Percentiles rank a stretch among this genome's conserved stretches.
phyloP scores from a whole-genome alignment of 2,888 invertebrate species.

The Ramazzottius varieornatus region DNA sequence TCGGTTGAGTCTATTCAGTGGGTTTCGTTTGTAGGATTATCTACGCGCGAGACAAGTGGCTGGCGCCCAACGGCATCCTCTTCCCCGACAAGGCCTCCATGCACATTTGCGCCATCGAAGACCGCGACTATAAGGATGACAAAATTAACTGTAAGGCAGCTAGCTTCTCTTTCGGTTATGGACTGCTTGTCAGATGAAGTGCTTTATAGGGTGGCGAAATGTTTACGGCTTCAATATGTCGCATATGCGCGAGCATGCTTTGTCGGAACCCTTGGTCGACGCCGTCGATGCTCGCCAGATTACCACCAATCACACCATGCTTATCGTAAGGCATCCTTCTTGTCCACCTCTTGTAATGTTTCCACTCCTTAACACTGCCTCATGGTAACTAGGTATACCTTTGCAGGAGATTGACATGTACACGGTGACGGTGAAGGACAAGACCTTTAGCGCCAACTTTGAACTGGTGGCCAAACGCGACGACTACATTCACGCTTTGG shows the following conservation, averaged over 20 bases:
- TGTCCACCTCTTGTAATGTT: no score
- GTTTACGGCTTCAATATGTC: conserved; percentile 99
- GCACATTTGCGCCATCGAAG: conserved; percentile 54
- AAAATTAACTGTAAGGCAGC: conserved; percentile 83
- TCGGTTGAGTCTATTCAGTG: neutral
- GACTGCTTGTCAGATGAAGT: neutral
- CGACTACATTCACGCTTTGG: conserved; percentile 88
- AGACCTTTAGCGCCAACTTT: conserved; percentile 59
- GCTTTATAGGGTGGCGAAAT: conserved; percentile 58
- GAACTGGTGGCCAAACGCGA: conserved; percentile 32
- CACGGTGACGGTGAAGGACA: conserved; percentile 77
- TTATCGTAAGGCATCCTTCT: conserved; percentile 35
- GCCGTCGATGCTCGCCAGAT: conserved; percentile 96
- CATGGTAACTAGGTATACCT: conserved; percentile 2
- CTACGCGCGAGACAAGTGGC: conserved; percentile 60
- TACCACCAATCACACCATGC: conserved; percentile 69
- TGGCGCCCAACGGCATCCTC: conserved; percentile 58
- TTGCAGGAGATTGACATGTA: conserved; percentile 72
- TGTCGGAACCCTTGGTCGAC: conserved; percentile 90
- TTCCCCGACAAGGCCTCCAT: conserved; percentile 76
- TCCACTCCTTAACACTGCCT: neutral
- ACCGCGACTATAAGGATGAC: conserved; percentile 96
- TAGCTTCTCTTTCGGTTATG: neutral
- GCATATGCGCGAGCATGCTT: conserved; percentile 84
- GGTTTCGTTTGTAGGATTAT: neutral